phyloP scores from a whole-genome alignment of 2,888 invertebrate species.

The Sinopyrophorus schimmeli region DNA sequence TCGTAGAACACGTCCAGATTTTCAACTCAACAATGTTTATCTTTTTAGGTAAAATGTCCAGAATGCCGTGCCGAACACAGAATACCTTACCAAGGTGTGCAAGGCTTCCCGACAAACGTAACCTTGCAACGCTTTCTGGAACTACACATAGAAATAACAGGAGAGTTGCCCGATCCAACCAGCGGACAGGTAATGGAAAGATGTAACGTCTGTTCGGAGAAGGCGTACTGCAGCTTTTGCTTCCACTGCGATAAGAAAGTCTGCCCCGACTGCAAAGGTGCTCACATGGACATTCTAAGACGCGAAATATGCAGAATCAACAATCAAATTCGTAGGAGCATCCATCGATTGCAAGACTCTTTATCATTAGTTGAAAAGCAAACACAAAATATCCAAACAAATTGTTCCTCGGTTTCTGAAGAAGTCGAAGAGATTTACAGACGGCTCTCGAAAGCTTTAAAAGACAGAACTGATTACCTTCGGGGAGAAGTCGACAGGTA shows the following conservation, averaged over 20 bases:
- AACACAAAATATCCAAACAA: constrained; percentile 82
- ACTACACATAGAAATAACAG: constrained; percentile 89
- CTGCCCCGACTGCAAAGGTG: constrained; percentile 94
- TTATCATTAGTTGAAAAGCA: constrained; percentile 85
- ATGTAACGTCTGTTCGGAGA: constrained; percentile 91
- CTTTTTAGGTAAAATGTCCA: constrained; percentile 87
- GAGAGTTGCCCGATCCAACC: constrained; percentile 87
- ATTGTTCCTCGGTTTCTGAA: constrained; percentile 86
- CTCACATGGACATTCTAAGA: constrained; percentile 93
- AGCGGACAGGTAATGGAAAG: constrained; percentile 92
- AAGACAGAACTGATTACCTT: constrained; percentile 85
- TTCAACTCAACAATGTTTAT: constrained; percentile 13
- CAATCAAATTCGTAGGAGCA: constrained; percentile 73
- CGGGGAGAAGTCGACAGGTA: constrained; percentile 92
- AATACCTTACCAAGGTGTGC: constrained; percentile 92
- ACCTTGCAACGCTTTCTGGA: constrained; percentile 94
- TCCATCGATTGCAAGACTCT: constrained; percentile 88
- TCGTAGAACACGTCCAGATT: constrained; percentile 14
- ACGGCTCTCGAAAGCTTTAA: constrained; percentile 83
- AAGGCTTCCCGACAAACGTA: constrained; percentile 94
- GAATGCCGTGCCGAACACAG: constrained; percentile 97
- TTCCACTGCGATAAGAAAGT: constrained; percentile 97
- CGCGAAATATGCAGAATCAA: constrained; percentile 59
- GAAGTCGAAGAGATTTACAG: constrained; percentile 93
- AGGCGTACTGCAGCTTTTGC: constrained; percentile 85